Conservation (phyloP, 2,113 vertebrate genomes). For the Bubo bubo region DNA sequence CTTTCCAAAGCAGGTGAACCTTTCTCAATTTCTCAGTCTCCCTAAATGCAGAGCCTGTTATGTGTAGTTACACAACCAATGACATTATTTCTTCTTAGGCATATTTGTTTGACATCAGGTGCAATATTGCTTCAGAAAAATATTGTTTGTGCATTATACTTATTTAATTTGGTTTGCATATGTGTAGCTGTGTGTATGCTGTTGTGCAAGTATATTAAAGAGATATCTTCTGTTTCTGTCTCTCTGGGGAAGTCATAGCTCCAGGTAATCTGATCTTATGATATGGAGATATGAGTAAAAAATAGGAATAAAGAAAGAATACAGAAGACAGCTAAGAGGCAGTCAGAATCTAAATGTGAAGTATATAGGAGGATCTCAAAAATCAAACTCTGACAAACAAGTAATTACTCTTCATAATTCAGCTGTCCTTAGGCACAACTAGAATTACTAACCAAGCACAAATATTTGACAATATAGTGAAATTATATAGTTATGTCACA, state of each 20-base stretch:
- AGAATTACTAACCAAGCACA: not conserved
- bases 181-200: not conserved
- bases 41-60: not conserved
- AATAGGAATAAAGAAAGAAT: not conserved
- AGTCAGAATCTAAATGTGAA: not conserved
- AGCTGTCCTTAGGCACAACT: not conserved
- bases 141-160: not conserved
- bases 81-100: not conserved
- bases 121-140: not conserved
- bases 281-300: not conserved
- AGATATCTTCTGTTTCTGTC: not conserved
- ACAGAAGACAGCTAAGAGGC: not conserved
- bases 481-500: not conserved
- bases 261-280: not conserved
- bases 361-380: not conserved
- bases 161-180: not conserved
- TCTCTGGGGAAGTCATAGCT: not conserved
- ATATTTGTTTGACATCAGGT: not conserved
- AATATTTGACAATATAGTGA: not conserved
- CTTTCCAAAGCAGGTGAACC: not conserved
- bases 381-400: not conserved
- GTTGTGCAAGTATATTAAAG: not conserved
- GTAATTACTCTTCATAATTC: not conserved
- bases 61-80: not conserved
- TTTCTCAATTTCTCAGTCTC: not conserved